Percentiles rank a stretch among this genome's conserved stretches.
phyloP scores from a whole-genome alignment of 1,140 invertebrate species.

The Fopius arisanus region DNA sequence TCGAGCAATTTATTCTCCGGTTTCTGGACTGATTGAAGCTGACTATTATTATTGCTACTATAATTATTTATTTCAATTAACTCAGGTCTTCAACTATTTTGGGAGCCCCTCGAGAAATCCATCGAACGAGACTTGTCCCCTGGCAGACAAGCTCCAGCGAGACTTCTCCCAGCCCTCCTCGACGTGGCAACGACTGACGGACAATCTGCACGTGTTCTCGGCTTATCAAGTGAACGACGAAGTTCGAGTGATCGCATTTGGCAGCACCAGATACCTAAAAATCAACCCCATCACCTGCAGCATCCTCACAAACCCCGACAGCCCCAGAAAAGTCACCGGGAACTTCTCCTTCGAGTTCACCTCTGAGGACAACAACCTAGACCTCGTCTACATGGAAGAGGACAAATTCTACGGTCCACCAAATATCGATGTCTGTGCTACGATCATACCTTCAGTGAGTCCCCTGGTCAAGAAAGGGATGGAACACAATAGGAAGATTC shows the following conservation, averaged over 20 bases:
- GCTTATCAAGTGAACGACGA: conserved; percentile 55
- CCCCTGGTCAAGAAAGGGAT: too few relatives aligned
- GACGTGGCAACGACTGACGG: conserved; percentile 65
- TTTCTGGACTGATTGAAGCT: too few relatives aligned
- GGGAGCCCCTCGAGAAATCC: conserved; percentile 66
- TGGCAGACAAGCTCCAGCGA: conserved; percentile 22
- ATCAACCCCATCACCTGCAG: conserved; percentile 61
- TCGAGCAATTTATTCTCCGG: too few relatives aligned
- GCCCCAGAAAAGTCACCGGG: conserved; percentile 52
- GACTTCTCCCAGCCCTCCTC: conserved; percentile 62
- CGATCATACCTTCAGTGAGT: too few relatives aligned
- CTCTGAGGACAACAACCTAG: conserved; percentile 37
- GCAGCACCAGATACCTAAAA: conserved; percentile 49
- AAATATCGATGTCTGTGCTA: too few relatives aligned
- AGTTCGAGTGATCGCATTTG: conserved; percentile 57
- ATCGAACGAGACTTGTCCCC: conserved; percentile 35
- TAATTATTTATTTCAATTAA: too few relatives aligned
- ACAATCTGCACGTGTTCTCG: conserved; percentile 67
- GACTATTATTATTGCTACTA: too few relatives aligned
- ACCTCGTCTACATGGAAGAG: conserved; percentile 21
- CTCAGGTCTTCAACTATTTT: conserved; percentile 81
- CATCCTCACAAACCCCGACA: conserved; percentile 48
- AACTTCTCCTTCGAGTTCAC: conserved; percentile 59
- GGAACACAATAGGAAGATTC: too few relatives aligned
- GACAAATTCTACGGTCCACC: conserved; percentile 55